These are phyloP conservation scores for Ochotona curzoniae DNA, from an alignment of 2,113 vertebrate species.

Conservation along the genomic window DNA sequence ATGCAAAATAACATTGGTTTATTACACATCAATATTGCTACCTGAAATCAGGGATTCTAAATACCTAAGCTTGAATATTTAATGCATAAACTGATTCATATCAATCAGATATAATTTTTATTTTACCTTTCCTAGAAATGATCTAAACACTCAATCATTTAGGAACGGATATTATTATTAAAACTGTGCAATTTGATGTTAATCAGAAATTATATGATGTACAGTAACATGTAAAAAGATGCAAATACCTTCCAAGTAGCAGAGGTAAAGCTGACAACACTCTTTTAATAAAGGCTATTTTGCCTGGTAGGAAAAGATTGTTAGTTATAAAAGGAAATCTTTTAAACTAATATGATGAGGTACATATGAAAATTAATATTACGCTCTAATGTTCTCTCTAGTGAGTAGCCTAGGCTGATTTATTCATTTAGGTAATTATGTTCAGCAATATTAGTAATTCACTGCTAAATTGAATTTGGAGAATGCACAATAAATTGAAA, in stretches of 20 bases:
- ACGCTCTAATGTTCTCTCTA: constrained; percentile 90
- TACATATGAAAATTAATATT: constrained; percentile 89
- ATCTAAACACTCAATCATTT: constrained; percentile 77
- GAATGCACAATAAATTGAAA: constrained; percentile 91
- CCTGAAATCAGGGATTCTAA: constrained; percentile 70
- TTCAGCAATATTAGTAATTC: constrained; percentile 94
- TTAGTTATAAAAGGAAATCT: constrained; percentile 87
- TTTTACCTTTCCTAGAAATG: constrained; percentile 78
- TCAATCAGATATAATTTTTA: constrained; percentile 75
- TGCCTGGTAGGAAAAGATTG: constrained; percentile 82
- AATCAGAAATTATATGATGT: constrained; percentile 79
- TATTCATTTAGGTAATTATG: constrained; percentile 98
- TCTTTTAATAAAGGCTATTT: constrained; percentile 85
- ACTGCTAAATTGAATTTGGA: constrained; percentile 96
- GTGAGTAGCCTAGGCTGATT: constrained; percentile 92
- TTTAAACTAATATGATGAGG: constrained; percentile 93
- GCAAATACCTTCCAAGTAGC: constrained; percentile 68
- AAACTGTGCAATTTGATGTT: constrained; percentile 60
- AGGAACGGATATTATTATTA: constrained; percentile 60
- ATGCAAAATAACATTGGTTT: constrained; percentile 71
- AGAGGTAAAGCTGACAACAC: constrained; percentile 74
- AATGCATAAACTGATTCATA: constrained; percentile 67
- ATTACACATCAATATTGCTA: constrained; percentile 50
- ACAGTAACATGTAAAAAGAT: constrained; percentile 72
- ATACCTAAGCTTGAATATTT: constrained; percentile 77